Conservation (phyloP, 2,797 vertebrate species). For the Hafferia zeledoni region DNA sequence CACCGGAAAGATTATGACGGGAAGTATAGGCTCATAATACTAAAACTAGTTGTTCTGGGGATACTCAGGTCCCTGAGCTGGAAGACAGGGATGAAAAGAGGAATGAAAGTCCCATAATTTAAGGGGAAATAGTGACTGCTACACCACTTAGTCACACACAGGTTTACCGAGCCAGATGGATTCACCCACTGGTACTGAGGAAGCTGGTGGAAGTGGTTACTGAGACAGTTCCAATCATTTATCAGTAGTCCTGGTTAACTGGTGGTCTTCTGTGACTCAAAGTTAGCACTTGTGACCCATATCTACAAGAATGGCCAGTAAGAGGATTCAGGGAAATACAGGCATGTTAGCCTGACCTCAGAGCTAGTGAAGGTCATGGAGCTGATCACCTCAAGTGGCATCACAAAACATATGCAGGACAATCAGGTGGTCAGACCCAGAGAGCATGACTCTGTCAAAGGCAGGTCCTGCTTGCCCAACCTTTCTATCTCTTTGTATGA, state of each 20-base stretch:
- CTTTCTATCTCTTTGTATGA: background rate
- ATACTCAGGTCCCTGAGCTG: background rate
- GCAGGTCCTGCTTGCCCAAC: background rate
- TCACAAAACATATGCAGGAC: accelerated
- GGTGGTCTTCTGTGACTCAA: accelerated
- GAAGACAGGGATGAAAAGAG: background rate
- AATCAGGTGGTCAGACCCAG: background rate
- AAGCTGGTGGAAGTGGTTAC: background rate
- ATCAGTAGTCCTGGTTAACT: background rate
- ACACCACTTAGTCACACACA: background rate
- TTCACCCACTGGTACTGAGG: background rate
- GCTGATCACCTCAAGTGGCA: background rate
- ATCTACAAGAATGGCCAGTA: background rate
- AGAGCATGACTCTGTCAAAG: background rate
- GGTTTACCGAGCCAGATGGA: background rate
- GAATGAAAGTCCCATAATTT: background rate
- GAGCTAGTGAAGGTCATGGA: background rate
- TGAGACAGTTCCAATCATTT: background rate
- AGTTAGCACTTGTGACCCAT: background rate
- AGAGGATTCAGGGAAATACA: background rate
- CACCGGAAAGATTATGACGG: background rate
- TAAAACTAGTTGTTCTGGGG: background rate
- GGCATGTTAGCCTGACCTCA: background rate
- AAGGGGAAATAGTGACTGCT: background rate
- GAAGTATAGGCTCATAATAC: background rate